phyloP scores from a whole-genome alignment of 1,140 invertebrate genomes.

The Diploscapter pachys region DNA sequence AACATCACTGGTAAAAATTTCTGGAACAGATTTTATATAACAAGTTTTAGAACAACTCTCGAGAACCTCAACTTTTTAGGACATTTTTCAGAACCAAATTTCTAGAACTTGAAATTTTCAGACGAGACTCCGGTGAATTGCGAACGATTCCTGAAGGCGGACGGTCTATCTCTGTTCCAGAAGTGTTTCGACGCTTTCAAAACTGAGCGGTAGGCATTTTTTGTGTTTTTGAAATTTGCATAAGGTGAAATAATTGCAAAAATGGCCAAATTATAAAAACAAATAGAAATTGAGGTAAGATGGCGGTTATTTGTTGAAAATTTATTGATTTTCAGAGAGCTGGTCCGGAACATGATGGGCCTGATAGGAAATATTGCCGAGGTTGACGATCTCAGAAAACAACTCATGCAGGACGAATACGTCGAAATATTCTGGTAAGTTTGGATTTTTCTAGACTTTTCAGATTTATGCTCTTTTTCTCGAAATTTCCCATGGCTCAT shows the following conservation, averaged over 20 bases:
- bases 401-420: conserved; percentile 80
- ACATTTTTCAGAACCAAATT: not conserved
- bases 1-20: conserved; percentile 75
- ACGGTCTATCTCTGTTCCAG: conserved; percentile 47
- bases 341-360: conserved; percentile 61
- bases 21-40: not conserved
- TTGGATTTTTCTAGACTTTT: not conserved
- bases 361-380: conserved; percentile 92
- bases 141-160: conserved; percentile 46
- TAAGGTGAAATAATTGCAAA: too few species aligned
- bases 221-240: too few species aligned
- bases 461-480: too few species aligned
- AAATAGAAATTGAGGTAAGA: too few species aligned
- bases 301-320: not conserved
- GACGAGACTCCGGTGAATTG: conserved; percentile 56
- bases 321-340: conserved; percentile 33
- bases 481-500: too few species aligned
- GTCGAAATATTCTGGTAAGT: conserved; percentile 73
- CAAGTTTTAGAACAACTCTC: not conserved
- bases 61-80: too few species aligned
- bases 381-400: conserved; percentile 75
- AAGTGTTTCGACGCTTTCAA: conserved; percentile 47
- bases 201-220: conserved; percentile 11
- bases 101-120: conserved; percentile 28
- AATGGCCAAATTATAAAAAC: too few species aligned